These are phyloP conservation scores for Nasonia giraulti DNA, from an alignment of 1,140 invertebrate species.

Conservation along the genomic window DNA sequence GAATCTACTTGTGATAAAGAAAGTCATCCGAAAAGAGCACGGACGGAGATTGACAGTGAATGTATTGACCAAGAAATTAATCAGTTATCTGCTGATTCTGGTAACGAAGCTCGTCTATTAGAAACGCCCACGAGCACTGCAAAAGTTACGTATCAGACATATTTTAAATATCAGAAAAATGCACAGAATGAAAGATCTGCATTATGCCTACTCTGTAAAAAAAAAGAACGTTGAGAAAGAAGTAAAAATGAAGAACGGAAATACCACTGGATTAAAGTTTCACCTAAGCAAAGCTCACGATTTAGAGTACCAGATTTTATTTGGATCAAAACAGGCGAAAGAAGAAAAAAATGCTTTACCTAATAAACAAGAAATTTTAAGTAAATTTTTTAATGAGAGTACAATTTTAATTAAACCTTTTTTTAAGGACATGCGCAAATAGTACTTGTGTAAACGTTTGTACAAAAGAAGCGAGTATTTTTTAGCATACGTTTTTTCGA, in stretches of 20 bases:
- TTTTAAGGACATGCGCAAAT: background rate
- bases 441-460: too few relatives aligned
- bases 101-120: background rate
- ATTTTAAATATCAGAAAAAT: constrained; percentile 1
- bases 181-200: background rate
- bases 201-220: background rate
- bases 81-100: too few relatives aligned
- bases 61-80: too few relatives aligned
- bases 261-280: background rate
- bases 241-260: background rate
- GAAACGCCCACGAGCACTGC: background rate
- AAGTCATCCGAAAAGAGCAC: too few relatives aligned
- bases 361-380: background rate
- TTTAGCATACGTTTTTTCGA: background rate
- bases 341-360: background rate
- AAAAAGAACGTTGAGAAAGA: background rate
- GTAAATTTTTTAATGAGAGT: background rate
- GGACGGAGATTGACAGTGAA: too few relatives aligned
- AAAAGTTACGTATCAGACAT: background rate
- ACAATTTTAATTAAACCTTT: background rate
- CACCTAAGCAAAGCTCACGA: background rate
- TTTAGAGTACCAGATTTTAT: background rate
- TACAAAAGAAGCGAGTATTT: background rate
- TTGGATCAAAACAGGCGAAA: background rate
- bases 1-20: too few relatives aligned